Percentiles rank a stretch among this genome's conserved stretches.
Evolutionary conservation across 2,888 invertebrate genomes (phyloP).

Genomic region (Zhuqinia jingwanae): DNA sequence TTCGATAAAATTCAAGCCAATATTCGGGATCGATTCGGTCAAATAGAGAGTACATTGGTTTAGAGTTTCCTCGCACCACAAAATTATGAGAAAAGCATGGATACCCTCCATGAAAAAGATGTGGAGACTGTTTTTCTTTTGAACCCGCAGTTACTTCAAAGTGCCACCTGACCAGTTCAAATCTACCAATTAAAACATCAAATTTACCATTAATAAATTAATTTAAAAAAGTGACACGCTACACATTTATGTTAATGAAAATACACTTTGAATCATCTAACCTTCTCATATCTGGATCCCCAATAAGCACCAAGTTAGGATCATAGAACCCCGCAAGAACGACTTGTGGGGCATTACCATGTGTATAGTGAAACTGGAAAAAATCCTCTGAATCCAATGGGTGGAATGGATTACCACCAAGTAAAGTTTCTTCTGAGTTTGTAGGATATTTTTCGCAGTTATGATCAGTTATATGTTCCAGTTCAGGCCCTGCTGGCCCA

Average conservation of each 20-base stretch:
- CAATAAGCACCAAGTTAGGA: constrained; percentile 71
- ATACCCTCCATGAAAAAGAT: constrained; percentile 28
- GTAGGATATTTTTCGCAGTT: constrained; percentile 9
- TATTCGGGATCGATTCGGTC: constrained; percentile 47
- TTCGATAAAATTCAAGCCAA: constrained; percentile 57
- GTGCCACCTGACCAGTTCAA: constrained; percentile 43
- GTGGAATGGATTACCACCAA: constrained; percentile 11
- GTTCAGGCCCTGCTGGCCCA: constrained; percentile 23
- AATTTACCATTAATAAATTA: too few species aligned
- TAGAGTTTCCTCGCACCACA: background rate
- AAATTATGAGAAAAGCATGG: constrained; percentile 38
- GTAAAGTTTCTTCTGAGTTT: background rate
- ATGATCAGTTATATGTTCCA: constrained; percentile 30
- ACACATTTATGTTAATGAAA: too few species aligned
- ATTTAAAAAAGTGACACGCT: too few species aligned
- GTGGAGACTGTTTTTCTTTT: background rate
- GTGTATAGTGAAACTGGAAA: constrained; percentile 20
- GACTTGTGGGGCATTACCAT: constrained; percentile 51
- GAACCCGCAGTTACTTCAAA: constrained; percentile 36
- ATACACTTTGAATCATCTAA: too few species aligned
- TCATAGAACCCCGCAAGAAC: constrained; percentile 73
- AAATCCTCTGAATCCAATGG: constrained; percentile 52
- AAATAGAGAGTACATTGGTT: constrained; percentile 62
- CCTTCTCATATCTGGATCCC: constrained; percentile 70
- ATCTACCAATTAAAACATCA: constrained; percentile 11